Evolutionary conservation across 2,797 vertebrate genomes (phyloP).

Genomic region (Siniperca undulata): DNA sequence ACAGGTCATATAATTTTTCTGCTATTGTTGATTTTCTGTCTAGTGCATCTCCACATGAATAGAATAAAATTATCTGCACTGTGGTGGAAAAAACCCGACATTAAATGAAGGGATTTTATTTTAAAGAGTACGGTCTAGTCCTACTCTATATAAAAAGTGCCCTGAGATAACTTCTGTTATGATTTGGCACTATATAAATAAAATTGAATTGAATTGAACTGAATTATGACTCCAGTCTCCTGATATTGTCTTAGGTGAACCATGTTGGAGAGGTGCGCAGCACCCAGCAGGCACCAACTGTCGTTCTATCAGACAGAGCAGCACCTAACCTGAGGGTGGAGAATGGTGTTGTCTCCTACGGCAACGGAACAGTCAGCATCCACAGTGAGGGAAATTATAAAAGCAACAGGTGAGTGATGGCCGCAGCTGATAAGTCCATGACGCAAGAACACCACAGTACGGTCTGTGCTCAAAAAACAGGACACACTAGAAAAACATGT

Average conservation of each 20-base stretch:
- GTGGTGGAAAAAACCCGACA: not conserved
- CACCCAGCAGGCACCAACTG: slow-evolving; percentile 82
- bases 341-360: slow-evolving; percentile 75
- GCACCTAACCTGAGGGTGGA: slow-evolving; percentile 69
- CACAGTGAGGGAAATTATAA: slow-evolving; percentile 68
- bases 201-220: too few relatives aligned
- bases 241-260: slow-evolving; percentile 81
- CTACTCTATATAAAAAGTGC: too few relatives aligned
- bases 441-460: not conserved
- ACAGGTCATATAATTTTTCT: not conserved
- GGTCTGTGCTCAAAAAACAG: not conserved
- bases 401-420: slow-evolving; percentile 75
- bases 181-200: too few relatives aligned
- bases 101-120: not conserved
- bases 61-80: not conserved
- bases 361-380: slow-evolving; percentile 67
- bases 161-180: too few relatives aligned
- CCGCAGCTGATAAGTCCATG: not conserved
- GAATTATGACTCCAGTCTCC: not conserved
- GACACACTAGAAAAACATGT: not conserved
- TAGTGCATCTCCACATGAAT: not conserved
- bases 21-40: not conserved
- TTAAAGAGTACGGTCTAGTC: too few relatives aligned
- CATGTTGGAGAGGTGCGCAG: slow-evolving; percentile 77
- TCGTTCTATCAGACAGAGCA: slow-evolving; percentile 85